Base-by-base conservation (phyloP, 2,113 vertebrate genomes). In the Sialia sialis region DNA sequence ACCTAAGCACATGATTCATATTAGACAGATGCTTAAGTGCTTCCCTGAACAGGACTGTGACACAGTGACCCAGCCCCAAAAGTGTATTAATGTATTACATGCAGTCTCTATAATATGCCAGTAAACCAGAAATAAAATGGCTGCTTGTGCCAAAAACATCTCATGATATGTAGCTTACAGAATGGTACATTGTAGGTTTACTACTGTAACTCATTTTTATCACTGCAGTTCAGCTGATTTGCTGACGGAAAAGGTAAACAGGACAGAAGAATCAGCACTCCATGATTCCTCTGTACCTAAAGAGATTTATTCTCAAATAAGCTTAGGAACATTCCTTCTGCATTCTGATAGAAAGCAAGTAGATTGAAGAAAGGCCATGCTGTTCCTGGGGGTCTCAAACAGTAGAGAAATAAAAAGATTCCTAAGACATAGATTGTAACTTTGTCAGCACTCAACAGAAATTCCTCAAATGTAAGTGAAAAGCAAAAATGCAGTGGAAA, bases 131-230 rank as follows among this genome's bases (percentile, higher is more conserved):
- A 94, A 90, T 66, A 92, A 94, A 93, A 83, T 66, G 66, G 16
- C 4, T 88, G 11, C 38, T 74, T 77, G 34, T 90, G 88, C 95
- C 92, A 96, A 88, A 96, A 90, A 19, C 13, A 29, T 83, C 79
- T 90, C 72, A 92, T 88, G 82, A 91, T 90, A 83, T 43, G 63
- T 51, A 66, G 70, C 38, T 73, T 56, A 49, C 54, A 90, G 63
- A 90, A 69, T 20, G 46, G 34, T 62, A 77, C 32, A 43, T 32
- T 91, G 75, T 80, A 54, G 23, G 70, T 83, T 93, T 90, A 58
- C 67, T 77, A 46, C 58, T 93, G 82, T 96, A 93, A 87, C 43
- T 96, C 66, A 87, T 76, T 96, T 96, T 95, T 95, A 92, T 86
- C 72, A 66, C 63, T 66, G 46, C 29, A 69, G 3, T 54, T 92